Percentiles rank a stretch among this genome's conserved stretches.
Evolutionary conservation across 2,797 vertebrate genomes (phyloP).

Genomic region (Ctenopoma kingsleyae): DNA sequence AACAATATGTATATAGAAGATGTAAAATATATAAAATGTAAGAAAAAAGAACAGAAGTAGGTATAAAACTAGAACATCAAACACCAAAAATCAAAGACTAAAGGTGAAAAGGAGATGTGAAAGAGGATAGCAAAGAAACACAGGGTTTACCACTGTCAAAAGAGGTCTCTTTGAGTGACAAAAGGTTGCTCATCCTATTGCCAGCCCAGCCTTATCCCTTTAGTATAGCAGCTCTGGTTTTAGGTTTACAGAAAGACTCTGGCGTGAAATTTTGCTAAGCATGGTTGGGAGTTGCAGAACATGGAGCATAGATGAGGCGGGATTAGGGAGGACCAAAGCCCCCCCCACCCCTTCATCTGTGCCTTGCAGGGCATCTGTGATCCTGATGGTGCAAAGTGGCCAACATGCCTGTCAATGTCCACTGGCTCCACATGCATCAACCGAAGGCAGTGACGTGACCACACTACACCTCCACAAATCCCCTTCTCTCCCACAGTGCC

Average conservation of each 20-base stretch:
- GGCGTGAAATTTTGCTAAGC: constrained; percentile 85
- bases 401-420: constrained; percentile 80
- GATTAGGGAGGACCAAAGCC: constrained; percentile 84
- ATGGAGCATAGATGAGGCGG: constrained; percentile 84
- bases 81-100: constrained; percentile 33
- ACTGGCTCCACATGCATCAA: constrained; percentile 55
- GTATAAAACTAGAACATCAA: constrained; percentile 7
- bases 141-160: constrained; percentile 38
- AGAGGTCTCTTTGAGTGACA: constrained; percentile 63
- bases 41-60: constrained; percentile 26
- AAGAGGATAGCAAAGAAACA: constrained; percentile 27
- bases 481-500: constrained; percentile 51
- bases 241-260: constrained; percentile 72
- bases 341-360: constrained; percentile 74
- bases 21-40: constrained; percentile 21
- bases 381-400: constrained; percentile 80
- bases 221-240: constrained; percentile 75
- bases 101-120: constrained; percentile 30
- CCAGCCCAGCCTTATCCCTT: constrained; percentile 79
- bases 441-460: constrained; percentile 41
- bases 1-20: constrained; percentile 39
- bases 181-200: constrained; percentile 81
- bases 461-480: constrained; percentile 66
- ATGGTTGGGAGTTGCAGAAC: constrained; percentile 77
- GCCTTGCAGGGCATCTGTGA: constrained; percentile 80